These are phyloP conservation scores for Pelochelys cantorii DNA, from an alignment of 2,797 vertebrate genomes.

Conservation along the genomic window DNA sequence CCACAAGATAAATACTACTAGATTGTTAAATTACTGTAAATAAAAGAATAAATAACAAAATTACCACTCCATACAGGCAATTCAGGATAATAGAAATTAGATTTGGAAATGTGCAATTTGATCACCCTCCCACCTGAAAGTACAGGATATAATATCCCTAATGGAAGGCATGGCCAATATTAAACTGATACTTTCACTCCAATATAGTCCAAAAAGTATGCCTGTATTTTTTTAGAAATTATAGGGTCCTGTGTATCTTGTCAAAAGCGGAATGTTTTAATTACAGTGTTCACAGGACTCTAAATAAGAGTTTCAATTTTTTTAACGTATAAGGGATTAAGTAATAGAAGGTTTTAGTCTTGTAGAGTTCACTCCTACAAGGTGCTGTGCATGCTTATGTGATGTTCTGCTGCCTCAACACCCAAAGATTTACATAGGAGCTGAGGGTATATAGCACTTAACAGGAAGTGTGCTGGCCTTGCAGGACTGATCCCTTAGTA, in stretches of 20 bases:
- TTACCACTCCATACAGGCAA: neutral
- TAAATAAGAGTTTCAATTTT: neutral
- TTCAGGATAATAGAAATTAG: neutral
- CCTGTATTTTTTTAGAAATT: neutral
- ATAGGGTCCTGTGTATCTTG: neutral
- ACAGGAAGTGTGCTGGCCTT: neutral
- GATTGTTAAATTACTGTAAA: neutral
- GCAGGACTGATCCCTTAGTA: neutral
- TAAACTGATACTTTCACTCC: neutral
- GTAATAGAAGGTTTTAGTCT: neutral
- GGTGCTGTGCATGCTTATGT: neutral
- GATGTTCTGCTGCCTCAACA: neutral
- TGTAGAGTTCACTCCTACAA: neutral
- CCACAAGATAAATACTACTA: neutral
- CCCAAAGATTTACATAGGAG: neutral
- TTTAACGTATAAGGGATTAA: neutral
- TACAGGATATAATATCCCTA: neutral
- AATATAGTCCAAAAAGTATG: neutral
- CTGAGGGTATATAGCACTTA: neutral
- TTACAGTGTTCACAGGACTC: neutral
- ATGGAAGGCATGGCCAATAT: neutral
- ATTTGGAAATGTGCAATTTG: neutral
- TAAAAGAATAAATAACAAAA: slow-evolving; percentile 21
- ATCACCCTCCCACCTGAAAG: neutral
- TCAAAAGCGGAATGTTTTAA: neutral